phyloP scores from a whole-genome alignment of 2,797 vertebrate species.

The Limnodromus scolopaceus region DNA sequence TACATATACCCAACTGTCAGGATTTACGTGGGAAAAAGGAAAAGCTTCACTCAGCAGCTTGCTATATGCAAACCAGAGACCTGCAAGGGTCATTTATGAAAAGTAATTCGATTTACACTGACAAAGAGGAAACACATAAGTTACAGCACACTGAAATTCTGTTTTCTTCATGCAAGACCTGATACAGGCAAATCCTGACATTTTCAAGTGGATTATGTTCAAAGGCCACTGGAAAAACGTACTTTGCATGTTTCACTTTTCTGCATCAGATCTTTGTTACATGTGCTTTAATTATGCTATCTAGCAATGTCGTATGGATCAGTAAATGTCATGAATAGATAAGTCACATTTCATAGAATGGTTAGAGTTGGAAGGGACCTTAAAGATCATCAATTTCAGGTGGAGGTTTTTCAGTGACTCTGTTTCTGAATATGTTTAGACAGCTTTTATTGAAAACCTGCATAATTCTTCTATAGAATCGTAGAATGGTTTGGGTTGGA shows the following conservation, averaged over 20 bases:
- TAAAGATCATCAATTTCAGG: not conserved
- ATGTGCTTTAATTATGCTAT: not conserved
- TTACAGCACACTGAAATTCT: not conserved
- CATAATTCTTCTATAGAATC: not conserved
- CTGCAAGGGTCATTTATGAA: not conserved
- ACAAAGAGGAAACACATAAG: not conserved
- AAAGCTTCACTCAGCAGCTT: not conserved
- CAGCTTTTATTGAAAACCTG: not conserved
- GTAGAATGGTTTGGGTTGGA: too few species aligned
- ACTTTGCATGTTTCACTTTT: not conserved
- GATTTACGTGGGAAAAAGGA: conserved; percentile 14
- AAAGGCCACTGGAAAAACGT: not conserved
- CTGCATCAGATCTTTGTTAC: not conserved
- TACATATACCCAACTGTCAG: not conserved
- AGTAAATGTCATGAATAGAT: not conserved
- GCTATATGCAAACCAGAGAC: not conserved
- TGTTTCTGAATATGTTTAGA: not conserved
- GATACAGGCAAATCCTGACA: not conserved
- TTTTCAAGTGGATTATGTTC: not conserved
- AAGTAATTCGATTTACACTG: not conserved
- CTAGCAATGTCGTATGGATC: not conserved
- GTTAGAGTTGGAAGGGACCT: too few species aligned
- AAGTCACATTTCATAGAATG: not conserved
- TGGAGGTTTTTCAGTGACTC: not conserved
- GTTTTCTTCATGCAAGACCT: not conserved